Evolutionary conservation across 2,888 invertebrate species (phyloP).

Genomic region (Biston stratarius): DNA sequence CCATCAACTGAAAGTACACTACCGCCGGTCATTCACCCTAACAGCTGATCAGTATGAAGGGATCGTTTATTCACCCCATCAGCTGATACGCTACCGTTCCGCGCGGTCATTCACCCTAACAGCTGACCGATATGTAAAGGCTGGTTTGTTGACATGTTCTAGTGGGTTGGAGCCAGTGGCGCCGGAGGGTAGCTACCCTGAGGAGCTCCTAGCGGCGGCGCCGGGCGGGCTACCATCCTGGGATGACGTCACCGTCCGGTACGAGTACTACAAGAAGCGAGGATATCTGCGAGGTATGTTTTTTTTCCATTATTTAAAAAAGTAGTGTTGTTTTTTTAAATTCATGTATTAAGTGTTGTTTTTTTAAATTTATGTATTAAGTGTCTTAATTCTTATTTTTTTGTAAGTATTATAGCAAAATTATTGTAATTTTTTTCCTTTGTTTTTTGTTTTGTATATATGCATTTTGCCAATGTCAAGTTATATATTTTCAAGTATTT

Average conservation of each 20-base stretch:
- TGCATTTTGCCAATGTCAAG: too few relatives aligned
- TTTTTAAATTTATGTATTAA: too few relatives aligned
- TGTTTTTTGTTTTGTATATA: too few relatives aligned
- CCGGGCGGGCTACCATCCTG: slow-evolving; percentile 92
- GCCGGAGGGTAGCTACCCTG: slow-evolving; percentile 92
- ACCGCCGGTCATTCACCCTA: neutral
- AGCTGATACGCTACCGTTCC: neutral
- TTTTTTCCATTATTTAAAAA: too few relatives aligned
- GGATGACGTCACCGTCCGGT: slow-evolving; percentile 95
- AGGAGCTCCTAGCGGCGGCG: slow-evolving; percentile 90
- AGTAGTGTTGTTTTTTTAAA: neutral
- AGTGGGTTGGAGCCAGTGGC: slow-evolving; percentile 87
- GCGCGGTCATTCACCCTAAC: neutral
- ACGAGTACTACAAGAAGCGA: slow-evolving; percentile 95
- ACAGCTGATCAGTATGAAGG: neutral
- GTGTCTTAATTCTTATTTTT: too few relatives aligned
- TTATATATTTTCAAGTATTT: too few relatives aligned
- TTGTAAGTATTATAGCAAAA: too few relatives aligned
- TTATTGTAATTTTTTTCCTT: too few relatives aligned
- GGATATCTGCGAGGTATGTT: slow-evolving; percentile 91
- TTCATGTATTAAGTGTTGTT: too few relatives aligned
- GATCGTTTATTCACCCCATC: neutral
- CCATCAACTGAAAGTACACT: neutral
- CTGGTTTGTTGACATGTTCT: neutral
- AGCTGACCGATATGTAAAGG: neutral